These are phyloP conservation scores for Sinocyclocheilus maitianheensis DNA, from an alignment of 2,113 vertebrate species.

Conservation along the genomic window DNA sequence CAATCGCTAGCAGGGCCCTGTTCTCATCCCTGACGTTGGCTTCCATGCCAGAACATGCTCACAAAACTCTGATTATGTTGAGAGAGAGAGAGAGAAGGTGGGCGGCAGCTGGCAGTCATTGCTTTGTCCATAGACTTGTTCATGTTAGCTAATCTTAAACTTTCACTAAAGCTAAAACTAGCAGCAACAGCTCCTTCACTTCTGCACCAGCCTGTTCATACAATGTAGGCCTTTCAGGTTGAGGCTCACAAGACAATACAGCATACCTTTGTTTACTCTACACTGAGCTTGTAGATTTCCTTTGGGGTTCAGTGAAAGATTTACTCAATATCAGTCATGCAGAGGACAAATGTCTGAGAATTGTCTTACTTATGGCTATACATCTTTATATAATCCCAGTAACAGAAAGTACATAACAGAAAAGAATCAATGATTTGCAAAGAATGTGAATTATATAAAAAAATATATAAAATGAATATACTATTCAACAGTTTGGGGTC, in stretches of 20 bases:
- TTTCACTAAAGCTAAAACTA: not conserved
- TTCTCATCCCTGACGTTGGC: slow-evolving; percentile 22
- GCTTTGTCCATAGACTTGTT: slow-evolving; percentile 17
- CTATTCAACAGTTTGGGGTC: too few relatives aligned
- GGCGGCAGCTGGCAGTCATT: slow-evolving; percentile 50
- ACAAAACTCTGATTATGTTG: slow-evolving; percentile 30
- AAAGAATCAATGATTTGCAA: too few relatives aligned
- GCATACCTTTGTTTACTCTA: not conserved
- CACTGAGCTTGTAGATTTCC: slow-evolving; percentile 14
- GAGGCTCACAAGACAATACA: slow-evolving; percentile 3
- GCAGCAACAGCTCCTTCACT: not conserved
- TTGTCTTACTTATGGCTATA: not conserved
- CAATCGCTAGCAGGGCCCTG: slow-evolving; percentile 37
- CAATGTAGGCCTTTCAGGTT: not conserved
- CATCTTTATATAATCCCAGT: too few relatives aligned
- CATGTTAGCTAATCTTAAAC: slow-evolving; percentile 29
- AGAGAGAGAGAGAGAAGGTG: slow-evolving; percentile 50
- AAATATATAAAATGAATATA: too few relatives aligned
- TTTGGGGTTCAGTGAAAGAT: not conserved
- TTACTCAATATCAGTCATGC: not conserved
- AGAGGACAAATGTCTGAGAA: not conserved
- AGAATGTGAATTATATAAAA: too few relatives aligned
- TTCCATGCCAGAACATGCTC: slow-evolving; percentile 40
- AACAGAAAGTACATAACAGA: too few relatives aligned
- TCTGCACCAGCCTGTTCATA: not conserved